A percentile compares a stretch with the other conserved stretches of the same genome.
These are phyloP conservation scores for Pycnomerus fuliginosus DNA, from an alignment of 2,888 invertebrate species.

Conservation along the genomic window DNA sequence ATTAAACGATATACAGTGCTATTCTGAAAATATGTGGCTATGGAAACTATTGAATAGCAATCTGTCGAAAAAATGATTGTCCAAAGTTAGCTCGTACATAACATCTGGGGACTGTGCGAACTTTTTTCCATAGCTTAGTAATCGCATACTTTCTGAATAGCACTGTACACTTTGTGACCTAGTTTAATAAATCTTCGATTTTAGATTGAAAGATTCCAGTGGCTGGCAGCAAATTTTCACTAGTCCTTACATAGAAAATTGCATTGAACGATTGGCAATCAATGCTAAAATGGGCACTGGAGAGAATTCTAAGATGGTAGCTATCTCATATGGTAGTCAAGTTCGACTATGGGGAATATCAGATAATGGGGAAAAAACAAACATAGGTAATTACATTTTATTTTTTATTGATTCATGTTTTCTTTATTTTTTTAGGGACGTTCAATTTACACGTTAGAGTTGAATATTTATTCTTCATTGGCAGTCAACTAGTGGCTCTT, in stretches of 20 bases:
- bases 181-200: conserved; percentile 17
- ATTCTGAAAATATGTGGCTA: too few species aligned
- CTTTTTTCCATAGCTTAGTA: too few species aligned
- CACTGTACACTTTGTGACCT: neutral
- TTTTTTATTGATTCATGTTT: conserved; percentile 1
- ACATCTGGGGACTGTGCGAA: too few species aligned
- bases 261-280: conserved; percentile 89
- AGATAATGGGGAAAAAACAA: conserved; percentile 72
- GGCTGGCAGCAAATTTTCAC: conserved; percentile 97
- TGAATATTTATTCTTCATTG: conserved; percentile 96
- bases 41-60: too few species aligned
- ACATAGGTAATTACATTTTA: conserved; percentile 59
- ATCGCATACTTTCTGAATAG: too few species aligned
- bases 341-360: conserved; percentile 78
- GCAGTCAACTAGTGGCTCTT: conserved; percentile 95
- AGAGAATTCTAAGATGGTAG: conserved; percentile 75
- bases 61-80: too few species aligned
- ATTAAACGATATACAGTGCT: too few species aligned
- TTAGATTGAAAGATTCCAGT: conserved; percentile 87
- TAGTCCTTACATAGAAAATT: conserved; percentile 85
- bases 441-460: conserved; percentile 91
- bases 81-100: too few species aligned
- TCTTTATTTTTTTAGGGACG: conserved; percentile 61
- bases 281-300: conserved; percentile 67
- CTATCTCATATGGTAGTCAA: conserved; percentile 75